Percentiles rank a stretch among this genome's conserved stretches.
These are phyloP conservation scores for Gerris lacustris DNA, from an alignment of 2,888 invertebrate species.

Conservation along the genomic window DNA sequence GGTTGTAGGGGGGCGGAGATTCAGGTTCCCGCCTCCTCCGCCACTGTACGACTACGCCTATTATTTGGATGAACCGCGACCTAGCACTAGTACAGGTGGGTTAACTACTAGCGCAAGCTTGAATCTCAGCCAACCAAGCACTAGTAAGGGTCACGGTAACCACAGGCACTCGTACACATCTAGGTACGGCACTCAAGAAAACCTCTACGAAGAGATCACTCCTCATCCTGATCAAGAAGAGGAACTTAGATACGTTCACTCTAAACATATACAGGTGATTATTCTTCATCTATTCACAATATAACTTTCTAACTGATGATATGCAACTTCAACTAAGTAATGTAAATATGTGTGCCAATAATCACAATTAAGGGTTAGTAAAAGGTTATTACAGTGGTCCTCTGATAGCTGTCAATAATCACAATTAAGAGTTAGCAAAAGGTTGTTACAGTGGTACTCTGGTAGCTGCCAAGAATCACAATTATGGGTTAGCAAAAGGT, in stretches of 20 bases:
- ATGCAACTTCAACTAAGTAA: background rate
- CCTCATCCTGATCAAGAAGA: slow-evolving; percentile 61
- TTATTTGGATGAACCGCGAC: slow-evolving; percentile 44
- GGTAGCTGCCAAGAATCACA: too few species aligned
- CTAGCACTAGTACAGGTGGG: slow-evolving; percentile 30
- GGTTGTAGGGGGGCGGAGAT: slow-evolving; percentile 35
- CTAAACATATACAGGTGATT: slow-evolving; percentile 48
- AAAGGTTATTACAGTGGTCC: too few species aligned
- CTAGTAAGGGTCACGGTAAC: slow-evolving; percentile 29
- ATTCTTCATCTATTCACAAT: background rate
- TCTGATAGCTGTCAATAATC: too few species aligned
- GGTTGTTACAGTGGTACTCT: too few species aligned
- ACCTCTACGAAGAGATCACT: slow-evolving; percentile 68
- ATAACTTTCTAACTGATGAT: background rate
- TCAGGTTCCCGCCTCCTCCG: slow-evolving; percentile 64
- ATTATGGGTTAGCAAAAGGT: too few species aligned
- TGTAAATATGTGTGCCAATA: background rate
- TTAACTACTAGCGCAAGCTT: slow-evolving; percentile 16
- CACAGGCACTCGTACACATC: slow-evolving; percentile 57
- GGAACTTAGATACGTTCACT: slow-evolving; percentile 71
- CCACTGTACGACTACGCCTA: slow-evolving; percentile 75
- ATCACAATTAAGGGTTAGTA: too few species aligned
- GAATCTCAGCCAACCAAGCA: background rate
- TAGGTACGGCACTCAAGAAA: slow-evolving; percentile 71
- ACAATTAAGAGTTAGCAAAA: too few species aligned